Evolutionary conservation across 2,797 vertebrate species (phyloP).

Genomic region (Catharus ustulatus): DNA sequence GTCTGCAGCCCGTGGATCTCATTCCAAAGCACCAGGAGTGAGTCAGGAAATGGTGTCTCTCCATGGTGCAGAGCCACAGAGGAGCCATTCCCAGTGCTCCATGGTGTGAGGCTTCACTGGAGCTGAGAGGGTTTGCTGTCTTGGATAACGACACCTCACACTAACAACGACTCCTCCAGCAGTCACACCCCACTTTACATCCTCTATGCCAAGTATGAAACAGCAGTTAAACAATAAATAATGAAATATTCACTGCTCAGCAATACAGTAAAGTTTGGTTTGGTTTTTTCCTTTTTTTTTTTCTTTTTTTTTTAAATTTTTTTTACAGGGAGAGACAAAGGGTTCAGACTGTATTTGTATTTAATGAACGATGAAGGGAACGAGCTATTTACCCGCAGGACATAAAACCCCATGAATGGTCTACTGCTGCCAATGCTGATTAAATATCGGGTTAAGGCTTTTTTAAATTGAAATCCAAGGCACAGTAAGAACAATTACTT

Average conservation of each 20-base stretch:
- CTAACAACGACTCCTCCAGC: not conserved
- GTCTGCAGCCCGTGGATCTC: conserved; percentile 36
- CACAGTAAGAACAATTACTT: not conserved
- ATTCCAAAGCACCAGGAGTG: not conserved
- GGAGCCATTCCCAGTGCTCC: conserved; percentile 26
- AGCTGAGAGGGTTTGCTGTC: not conserved
- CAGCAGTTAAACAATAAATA: conserved; percentile 52
- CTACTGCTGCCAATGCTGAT: not conserved
- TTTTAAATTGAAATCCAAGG: not conserved
- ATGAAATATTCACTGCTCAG: not conserved
- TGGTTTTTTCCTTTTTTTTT: too few relatives aligned
- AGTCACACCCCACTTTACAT: not conserved
- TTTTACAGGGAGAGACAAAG: not conserved
- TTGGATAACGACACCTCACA: not conserved
- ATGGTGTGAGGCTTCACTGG: conserved; percentile 5
- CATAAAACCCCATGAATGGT: not conserved
- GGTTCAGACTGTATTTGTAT: conserved; percentile 18
- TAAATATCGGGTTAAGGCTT: not conserved
- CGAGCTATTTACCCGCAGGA: not conserved
- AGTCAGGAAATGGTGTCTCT: conserved; percentile 8
- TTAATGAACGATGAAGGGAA: conserved; percentile 30
- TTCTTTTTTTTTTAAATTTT: not conserved
- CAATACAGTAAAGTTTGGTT: not conserved
- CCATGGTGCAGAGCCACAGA: not conserved
- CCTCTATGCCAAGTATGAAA: not conserved